phyloP scores from a whole-genome alignment of 2,888 invertebrate genomes.

The Dioctria linearis region DNA sequence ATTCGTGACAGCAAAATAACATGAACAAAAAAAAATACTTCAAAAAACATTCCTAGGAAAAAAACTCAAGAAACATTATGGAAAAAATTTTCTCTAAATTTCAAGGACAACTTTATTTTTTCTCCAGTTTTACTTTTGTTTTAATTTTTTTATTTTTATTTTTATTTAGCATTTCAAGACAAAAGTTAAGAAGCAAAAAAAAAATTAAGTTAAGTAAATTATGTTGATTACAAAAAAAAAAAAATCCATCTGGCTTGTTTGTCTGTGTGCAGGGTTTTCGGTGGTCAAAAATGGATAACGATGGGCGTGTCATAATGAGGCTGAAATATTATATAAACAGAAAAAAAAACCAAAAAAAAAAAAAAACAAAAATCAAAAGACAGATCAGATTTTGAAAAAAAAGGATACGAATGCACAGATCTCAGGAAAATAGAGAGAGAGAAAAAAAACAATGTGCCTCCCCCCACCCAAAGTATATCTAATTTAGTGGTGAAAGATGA shows the following conservation, averaged over 20 bases:
- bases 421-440: not conserved
- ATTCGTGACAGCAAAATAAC: slow-evolving; percentile 20
- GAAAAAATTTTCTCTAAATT: not conserved
- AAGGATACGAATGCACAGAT: not conserved
- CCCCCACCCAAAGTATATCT: no score
- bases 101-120: not conserved
- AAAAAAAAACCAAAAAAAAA: not conserved
- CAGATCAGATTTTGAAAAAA: slow-evolving; percentile 2
- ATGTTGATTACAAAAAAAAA: slow-evolving; percentile 60
- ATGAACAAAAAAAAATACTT: slow-evolving; percentile 8
- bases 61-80: slow-evolving; percentile 2
- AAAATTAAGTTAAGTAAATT: slow-evolving; percentile 63
- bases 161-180: slow-evolving; percentile 9
- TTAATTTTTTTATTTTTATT: slow-evolving; percentile 42
- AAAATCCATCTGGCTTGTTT: slow-evolving; percentile 73
- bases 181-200: slow-evolving; percentile 57
- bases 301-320: slow-evolving; percentile 59
- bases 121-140: not conserved
- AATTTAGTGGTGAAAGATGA: not conserved
- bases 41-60: not conserved
- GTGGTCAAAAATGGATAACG: slow-evolving; percentile 63
- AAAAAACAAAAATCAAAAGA: not conserved
- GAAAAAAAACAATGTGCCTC: not conserved
- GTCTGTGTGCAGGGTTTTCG: slow-evolving; percentile 76
- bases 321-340: not conserved